A percentile compares a stretch with the other conserved stretches of the same genome.
Evolutionary conservation across 2,113 vertebrate species (phyloP).

Genomic region (Odocoileus virginianus): DNA sequence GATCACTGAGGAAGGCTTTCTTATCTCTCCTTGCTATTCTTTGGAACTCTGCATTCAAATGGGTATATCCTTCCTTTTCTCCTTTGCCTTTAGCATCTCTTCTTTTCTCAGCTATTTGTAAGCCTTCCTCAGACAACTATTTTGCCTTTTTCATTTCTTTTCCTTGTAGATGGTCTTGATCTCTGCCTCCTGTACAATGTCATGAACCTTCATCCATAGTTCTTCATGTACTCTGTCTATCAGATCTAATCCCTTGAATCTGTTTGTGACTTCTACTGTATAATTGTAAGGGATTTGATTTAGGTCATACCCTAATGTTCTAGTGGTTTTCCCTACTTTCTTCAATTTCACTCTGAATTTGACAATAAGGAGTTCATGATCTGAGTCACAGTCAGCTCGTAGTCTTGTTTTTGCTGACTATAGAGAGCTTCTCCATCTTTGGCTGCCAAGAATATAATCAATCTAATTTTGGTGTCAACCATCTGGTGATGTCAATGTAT

Average conservation of each 20-base stretch:
- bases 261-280: neutral
- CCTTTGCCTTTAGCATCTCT: neutral
- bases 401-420: neutral
- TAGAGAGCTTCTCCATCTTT: neutral
- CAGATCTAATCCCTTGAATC: neutral
- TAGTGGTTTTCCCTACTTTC: neutral
- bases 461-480: neutral
- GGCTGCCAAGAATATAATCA: neutral
- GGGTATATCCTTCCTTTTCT: neutral
- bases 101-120: neutral
- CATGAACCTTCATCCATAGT: neutral
- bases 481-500: neutral
- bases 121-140: neutral
- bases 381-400: neutral
- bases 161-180: neutral
- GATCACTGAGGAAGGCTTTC: neutral
- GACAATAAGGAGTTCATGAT: neutral
- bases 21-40: neutral
- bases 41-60: neutral
- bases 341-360: neutral
- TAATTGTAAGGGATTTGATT: neutral
- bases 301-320: neutral
- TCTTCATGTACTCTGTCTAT: neutral
- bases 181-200: neutral
- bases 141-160: neutral